Percentiles rank a stretch among this genome's conserved stretches.
phyloP scores from a whole-genome alignment of 2,113 vertebrate genomes.

The Lutjanus erythropterus region DNA sequence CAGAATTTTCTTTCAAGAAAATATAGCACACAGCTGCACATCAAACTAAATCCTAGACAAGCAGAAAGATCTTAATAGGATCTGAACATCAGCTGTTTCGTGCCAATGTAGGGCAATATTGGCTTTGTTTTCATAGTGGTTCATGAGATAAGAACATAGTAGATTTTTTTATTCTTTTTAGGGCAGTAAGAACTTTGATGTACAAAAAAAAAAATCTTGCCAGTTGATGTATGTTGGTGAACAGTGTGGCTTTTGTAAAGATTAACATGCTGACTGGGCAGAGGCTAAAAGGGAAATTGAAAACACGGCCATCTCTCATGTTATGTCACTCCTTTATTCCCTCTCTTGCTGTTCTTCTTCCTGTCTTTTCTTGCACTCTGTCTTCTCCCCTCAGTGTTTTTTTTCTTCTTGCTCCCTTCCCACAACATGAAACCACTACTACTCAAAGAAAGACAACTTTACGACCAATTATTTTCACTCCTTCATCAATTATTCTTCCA shows the following conservation, averaged over 20 bases:
- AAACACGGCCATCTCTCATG: not conserved
- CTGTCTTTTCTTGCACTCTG: not conserved
- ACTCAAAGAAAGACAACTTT: constrained; percentile 31
- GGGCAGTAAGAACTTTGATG: constrained; percentile 7
- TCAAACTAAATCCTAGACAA: constrained; percentile 22
- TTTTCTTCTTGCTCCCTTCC: constrained; percentile 1
- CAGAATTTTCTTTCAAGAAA: constrained; percentile 9
- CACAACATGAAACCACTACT: constrained; percentile 30
- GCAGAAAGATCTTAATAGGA: constrained; percentile 19
- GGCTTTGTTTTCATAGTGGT: constrained; percentile 25
- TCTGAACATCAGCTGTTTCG: constrained; percentile 28
- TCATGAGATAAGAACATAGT: constrained; percentile 26
- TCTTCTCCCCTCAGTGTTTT: constrained; percentile 1
- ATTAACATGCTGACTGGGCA: constrained; percentile 22
- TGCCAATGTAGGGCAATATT: constrained; percentile 15
- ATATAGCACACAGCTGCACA: not conserved
- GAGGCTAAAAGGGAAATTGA: constrained; percentile 11
- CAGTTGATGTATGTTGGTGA: constrained; percentile 1
- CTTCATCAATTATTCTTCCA: constrained; percentile 56
- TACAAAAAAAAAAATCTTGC: not conserved
- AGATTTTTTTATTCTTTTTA: constrained; percentile 15
- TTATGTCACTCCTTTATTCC: constrained; percentile 1
- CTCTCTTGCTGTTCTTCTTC: not conserved
- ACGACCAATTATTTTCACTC: constrained; percentile 57
- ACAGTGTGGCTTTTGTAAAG: not conserved